Conservation (phyloP, 2,888 invertebrate species). For the Andrena marginata region DNA sequence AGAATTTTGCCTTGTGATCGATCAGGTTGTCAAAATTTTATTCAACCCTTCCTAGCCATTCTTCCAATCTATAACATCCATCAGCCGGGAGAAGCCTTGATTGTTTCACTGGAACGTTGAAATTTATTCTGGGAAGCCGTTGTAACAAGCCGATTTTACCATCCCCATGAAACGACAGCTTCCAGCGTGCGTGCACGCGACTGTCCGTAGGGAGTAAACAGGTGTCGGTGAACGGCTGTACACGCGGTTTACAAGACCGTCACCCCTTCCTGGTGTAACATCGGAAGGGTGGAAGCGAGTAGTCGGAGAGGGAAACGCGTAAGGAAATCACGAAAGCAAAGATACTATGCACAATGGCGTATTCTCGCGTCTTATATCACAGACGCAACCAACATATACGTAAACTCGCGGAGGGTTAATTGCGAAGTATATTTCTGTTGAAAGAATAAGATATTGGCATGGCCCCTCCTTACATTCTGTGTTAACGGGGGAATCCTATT, state of each 20-base stretch:
- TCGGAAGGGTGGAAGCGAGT: constrained; percentile 60
- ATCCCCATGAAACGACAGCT: constrained; percentile 53
- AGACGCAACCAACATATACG: neutral
- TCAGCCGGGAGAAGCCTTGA: neutral
- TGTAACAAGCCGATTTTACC: constrained; percentile 48
- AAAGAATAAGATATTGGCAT: too few relatives aligned
- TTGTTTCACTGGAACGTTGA: neutral
- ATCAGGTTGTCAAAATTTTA: too few relatives aligned
- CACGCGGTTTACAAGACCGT: constrained; percentile 71
- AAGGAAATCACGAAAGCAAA: constrained; percentile 36
- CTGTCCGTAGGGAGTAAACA: constrained; percentile 73
- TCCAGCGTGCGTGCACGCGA: constrained; percentile 63
- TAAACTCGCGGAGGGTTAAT: too few relatives aligned
- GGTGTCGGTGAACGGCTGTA: constrained; percentile 69
- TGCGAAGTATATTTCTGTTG: too few relatives aligned
- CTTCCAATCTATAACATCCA: neutral
- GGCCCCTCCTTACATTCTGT: too few relatives aligned
- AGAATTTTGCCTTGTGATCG: neutral
- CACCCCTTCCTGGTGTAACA: constrained; percentile 66
- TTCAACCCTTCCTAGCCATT: neutral
- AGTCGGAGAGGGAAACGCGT: constrained; percentile 40
- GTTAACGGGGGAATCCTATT: too few relatives aligned
- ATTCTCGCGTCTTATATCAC: neutral
- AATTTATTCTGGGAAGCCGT: neutral
- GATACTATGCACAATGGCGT: neutral